Evolutionary conservation across 2,113 vertebrate genomes (phyloP).

Genomic region (Dipodomys ordii): DNA sequence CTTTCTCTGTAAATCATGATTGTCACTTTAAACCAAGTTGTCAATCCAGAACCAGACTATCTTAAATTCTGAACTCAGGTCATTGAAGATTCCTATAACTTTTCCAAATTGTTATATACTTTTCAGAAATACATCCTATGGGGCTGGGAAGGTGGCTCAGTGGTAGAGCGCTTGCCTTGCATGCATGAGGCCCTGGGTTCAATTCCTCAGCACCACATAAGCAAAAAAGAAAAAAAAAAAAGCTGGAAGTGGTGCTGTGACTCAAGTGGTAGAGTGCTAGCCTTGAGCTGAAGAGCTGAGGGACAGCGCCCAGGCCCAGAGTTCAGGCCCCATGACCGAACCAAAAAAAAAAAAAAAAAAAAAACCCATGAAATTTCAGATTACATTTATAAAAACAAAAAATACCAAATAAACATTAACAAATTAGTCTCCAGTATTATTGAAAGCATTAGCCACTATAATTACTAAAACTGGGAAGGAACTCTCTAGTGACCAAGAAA

Average conservation of each 20-base stretch:
- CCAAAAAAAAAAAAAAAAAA: slow-evolving; percentile 2
- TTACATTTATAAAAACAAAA: slow-evolving; percentile 28
- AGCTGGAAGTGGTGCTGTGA: too few species aligned
- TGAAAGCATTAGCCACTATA: slow-evolving; percentile 52
- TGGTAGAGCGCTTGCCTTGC: too few species aligned
- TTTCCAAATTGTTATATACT: slow-evolving; percentile 52
- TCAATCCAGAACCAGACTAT: slow-evolving; percentile 48
- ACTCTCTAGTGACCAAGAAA: slow-evolving; percentile 47
- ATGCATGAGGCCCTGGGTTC: too few species aligned
- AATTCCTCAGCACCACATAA: too few species aligned
- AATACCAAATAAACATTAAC: slow-evolving; percentile 44
- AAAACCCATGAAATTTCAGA: slow-evolving; percentile 57
- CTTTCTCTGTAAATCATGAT: slow-evolving; percentile 24
- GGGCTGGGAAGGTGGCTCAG: too few species aligned
- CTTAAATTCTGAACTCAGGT: slow-evolving; percentile 26
- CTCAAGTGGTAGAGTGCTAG: too few species aligned
- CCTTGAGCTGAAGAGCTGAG: too few species aligned
- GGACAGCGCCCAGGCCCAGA: too few species aligned
- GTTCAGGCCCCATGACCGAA: too few species aligned
- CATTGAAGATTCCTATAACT: slow-evolving; percentile 37
- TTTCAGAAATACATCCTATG: slow-evolving; percentile 52
- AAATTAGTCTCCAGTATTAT: slow-evolving; percentile 52
- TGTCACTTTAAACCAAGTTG: slow-evolving; percentile 25
- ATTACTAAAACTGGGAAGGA: slow-evolving; percentile 58
- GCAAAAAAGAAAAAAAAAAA: too few species aligned